These are phyloP conservation scores for Spilogale gracilis DNA, from an alignment of 2,113 vertebrate genomes.

Conservation along the genomic window DNA sequence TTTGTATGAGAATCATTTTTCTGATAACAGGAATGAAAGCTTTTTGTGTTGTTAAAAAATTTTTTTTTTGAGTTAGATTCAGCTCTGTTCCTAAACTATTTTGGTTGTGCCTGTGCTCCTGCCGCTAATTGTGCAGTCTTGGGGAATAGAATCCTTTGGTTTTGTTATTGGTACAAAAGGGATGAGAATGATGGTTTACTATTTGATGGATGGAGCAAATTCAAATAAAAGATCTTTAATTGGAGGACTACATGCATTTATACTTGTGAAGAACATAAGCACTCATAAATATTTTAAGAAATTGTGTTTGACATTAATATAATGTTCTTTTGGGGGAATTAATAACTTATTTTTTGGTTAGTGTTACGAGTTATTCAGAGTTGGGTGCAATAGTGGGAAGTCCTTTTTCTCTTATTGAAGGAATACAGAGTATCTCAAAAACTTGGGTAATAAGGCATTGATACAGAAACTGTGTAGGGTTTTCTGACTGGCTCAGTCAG, in stretches of 20 bases:
- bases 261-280: not conserved
- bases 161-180: not conserved
- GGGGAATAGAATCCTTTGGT: conserved; percentile 30
- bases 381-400: not conserved
- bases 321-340: conserved; percentile 23
- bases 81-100: conserved; percentile 2
- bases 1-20: conserved; percentile 57
- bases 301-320: not conserved
- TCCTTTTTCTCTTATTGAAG: not conserved
- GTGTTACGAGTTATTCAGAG: not conserved
- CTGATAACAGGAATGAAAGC: not conserved
- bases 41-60: conserved; percentile 14
- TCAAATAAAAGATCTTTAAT: conserved; percentile 39
- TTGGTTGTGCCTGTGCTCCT: not conserved
- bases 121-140: not conserved
- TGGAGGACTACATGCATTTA: not conserved
- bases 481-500: not conserved
- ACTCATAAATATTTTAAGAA: not conserved
- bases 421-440: conserved; percentile 29
- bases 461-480: conserved; percentile 1
- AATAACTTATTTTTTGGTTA: conserved; percentile 25
- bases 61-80: not conserved
- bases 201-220: not conserved
- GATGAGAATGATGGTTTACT: not conserved
- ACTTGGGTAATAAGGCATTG: conserved; percentile 7